Evolutionary conservation across 2,113 vertebrate genomes (phyloP).

Genomic region (Nothocercus julius): DNA sequence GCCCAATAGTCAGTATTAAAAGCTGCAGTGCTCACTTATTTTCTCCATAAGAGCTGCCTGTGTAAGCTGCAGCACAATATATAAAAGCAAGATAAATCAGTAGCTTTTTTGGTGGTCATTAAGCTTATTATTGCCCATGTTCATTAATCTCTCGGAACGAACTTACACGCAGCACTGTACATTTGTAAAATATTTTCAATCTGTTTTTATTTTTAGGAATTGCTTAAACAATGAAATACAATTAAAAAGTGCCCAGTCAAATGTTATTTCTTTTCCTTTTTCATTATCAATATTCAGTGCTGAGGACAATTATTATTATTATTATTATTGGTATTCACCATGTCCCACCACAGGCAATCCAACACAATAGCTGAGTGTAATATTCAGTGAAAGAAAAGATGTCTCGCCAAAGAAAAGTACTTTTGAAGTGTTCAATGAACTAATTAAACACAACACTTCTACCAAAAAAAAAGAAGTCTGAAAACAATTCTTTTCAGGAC

Average conservation of each 20-base stretch:
- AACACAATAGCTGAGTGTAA: not conserved
- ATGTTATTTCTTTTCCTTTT: not conserved
- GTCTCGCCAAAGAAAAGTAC: not conserved
- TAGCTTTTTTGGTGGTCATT: not conserved
- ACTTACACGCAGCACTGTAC: not conserved
- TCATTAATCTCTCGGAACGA: not conserved
- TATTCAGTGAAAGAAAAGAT: not conserved
- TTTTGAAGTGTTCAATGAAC: not conserved
- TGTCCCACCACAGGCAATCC: not conserved
- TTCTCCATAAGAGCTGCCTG: not conserved
- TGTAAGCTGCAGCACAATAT: not conserved
- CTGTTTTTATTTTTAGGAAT: not conserved
- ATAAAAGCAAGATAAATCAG: not conserved
- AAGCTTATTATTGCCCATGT: not conserved
- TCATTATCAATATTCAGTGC: not conserved
- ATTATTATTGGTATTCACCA: not conserved
- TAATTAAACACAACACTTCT: not conserved
- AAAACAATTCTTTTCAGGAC: not conserved
- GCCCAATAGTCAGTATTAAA: not conserved
- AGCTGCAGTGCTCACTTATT: not conserved
- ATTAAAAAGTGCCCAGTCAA: not conserved
- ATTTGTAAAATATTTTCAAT: not conserved
- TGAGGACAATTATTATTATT: not conserved
- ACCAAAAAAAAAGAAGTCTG: not conserved
- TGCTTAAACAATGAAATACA: not conserved